Base-by-base conservation (phyloP, 2,797 vertebrate genomes). In the Acanthis flammea region DNA sequence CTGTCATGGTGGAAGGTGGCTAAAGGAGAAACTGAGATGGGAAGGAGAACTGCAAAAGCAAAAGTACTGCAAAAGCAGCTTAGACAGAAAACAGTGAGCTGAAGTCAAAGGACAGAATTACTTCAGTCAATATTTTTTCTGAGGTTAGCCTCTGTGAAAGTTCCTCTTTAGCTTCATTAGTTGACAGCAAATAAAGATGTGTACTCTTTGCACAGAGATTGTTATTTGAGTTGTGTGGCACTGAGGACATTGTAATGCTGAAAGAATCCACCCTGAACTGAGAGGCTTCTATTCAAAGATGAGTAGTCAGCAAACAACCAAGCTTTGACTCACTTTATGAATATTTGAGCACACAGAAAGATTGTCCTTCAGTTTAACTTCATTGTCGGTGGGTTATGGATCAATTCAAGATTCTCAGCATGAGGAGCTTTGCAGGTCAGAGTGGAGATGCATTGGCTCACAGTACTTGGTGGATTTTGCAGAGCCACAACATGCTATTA, bases 271-370 rank as follows among this genome's bases (percentile, higher is more conserved):
- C 16, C 2, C 31, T 88, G 83, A 76, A 94, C 92, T 88, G 76
- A 78, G 57, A 86, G 47, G n/a, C 73, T 86, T 8, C 79, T 91
- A 47, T 94, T 92, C 85, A 92, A 63, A 90, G 81, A 84, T 71
- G 63, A 90, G 80, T 58, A 88, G 79, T 92, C 94, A 95, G 94
- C 96, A 95, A 93, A 95, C 71, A 88, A 39, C 63, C 28, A 55
- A 57, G 62, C 66, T 84, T 84, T 95, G 82, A 90, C 48, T 92
- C 63, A 86, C 55, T 94, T 60, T 0, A 19, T 78, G 67, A 90
- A 37, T 63, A 74, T 76, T 89, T 96, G 77, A 91, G 50, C 58
- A 63, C 55, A 82, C 81, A 92, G 88, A 86, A 91, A 92, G 85
- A 72, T 82, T 88, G 47, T 72, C 65, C 54, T 68, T 96, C 74